Evolutionary conservation across 2,797 vertebrate species (phyloP).

Genomic region (Girardinus metallicus): DNA sequence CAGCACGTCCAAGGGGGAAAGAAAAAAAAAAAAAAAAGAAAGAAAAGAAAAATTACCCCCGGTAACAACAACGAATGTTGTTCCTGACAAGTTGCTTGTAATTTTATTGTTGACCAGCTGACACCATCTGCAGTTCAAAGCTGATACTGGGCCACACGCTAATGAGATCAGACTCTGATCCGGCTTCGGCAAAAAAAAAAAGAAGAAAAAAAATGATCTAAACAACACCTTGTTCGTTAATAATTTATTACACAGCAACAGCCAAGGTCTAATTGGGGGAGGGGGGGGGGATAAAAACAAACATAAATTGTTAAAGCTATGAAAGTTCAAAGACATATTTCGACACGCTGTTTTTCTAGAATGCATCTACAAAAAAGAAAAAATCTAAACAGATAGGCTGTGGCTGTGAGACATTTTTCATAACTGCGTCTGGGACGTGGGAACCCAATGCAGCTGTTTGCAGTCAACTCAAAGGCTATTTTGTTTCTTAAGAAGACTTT

Average conservation of each 20-base stretch:
- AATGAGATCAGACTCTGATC: conserved; percentile 41
- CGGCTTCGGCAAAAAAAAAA: background rate
- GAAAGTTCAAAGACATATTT: conserved; percentile 8
- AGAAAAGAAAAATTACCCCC: conserved; percentile 65
- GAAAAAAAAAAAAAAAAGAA: conserved; percentile 36
- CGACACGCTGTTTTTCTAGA: background rate
- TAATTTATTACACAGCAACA: background rate
- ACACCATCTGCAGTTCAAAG: conserved; percentile 49
- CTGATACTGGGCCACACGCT: conserved; percentile 41
- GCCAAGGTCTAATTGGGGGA: background rate
- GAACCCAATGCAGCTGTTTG: background rate
- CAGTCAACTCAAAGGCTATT: background rate
- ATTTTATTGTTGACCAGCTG: conserved; percentile 65
- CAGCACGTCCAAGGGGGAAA: conserved; percentile 38
- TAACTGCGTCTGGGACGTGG: background rate
- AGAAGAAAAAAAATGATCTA: background rate
- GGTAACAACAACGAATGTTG: conserved; percentile 61
- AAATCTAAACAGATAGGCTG: background rate
- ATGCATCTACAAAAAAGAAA: background rate
- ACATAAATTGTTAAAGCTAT: conserved; percentile 1
- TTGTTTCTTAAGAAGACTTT: too few species aligned
- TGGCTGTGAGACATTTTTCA: background rate
- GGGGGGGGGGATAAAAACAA: background rate
- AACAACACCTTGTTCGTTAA: background rate
- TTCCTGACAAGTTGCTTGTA: conserved; percentile 60